Evolutionary conservation across 2,113 vertebrate genomes (phyloP), one percentile per base, ranked within the genome.

Genomic region (Vulpes lagopus): DNA sequence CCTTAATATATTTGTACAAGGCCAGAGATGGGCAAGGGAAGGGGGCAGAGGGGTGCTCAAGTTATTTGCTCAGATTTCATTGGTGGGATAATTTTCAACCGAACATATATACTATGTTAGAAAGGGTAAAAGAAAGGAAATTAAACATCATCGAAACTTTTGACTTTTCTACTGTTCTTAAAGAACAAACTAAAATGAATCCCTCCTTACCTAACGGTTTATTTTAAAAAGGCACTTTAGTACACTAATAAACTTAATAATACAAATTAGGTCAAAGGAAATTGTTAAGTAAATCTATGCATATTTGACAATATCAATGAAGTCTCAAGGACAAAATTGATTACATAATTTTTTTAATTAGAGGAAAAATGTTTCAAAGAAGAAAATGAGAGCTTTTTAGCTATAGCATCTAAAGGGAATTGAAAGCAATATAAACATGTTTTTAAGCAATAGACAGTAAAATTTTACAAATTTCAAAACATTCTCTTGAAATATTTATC

Each of bases 21-120:
- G 32, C 60, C 19, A 55, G 76, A 80, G 79, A 32, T 57, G 11
- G n/a, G 73, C 12, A 3, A 25, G 51, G 8, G 20, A 8, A 0
- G 9, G 1, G 20, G 55, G 23, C 6, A 2, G 27, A 22, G 74
- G 94, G 89, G 80, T 73, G 43, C 27, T 78, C 30, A 17, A 91
- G 76, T 71, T 97, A 97, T 95, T 79, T 97, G 88, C 65, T 98
- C 96, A 91, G 93, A 95, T 97, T 92, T 94, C 86, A 93, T 2
- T 55, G 32, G 55, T 11, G 55, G 94, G 57, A 80, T 79, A 85
- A 81, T 55, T 67, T 92, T 81, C 94, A 97, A 97, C 60, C 91
- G 57, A 98, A 98, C 96, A 97, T 1, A 43, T 84, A 96, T 17
- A 89, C 83, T 73, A 62, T 12, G 35, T 97, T 93, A 97, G 80